These are phyloP conservation scores for Diachrysia chrysitis DNA, from an alignment of 2,888 invertebrate species.

Conservation along the genomic window DNA sequence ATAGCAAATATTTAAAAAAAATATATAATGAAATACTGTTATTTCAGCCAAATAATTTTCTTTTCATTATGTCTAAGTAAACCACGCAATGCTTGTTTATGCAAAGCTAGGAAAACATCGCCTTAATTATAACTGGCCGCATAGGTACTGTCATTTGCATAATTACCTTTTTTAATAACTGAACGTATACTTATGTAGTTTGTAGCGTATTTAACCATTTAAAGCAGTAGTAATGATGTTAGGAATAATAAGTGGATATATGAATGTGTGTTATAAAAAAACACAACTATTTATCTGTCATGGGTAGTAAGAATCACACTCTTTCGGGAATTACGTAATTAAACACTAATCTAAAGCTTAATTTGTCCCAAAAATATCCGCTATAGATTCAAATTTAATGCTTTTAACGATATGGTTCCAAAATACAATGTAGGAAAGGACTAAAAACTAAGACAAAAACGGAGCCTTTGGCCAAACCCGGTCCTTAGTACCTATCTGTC, in stretches of 20 bases:
- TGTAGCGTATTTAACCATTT: background rate
- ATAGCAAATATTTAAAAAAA: conserved; percentile 15
- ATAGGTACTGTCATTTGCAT: conserved; percentile 41
- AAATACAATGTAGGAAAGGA: background rate
- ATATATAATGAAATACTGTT: background rate
- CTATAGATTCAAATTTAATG: background rate
- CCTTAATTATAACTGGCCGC: conserved; percentile 20
- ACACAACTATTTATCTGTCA: too few relatives aligned
- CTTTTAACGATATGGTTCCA: background rate
- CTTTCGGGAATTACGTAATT: too few relatives aligned
- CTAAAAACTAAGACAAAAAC: conserved; percentile 24
- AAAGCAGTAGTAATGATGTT: background rate
- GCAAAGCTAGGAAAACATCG: conserved; percentile 27
- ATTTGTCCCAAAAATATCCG: background rate
- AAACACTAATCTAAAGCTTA: background rate
- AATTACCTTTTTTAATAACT: conserved; percentile 44
- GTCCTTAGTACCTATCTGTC: conserved; percentile 26
- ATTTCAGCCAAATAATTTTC: conserved; percentile 17
- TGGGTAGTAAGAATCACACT: too few relatives aligned
- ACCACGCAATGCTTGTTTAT: conserved; percentile 36
- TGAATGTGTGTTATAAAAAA: background rate
- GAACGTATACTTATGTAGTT: conserved; percentile 19
- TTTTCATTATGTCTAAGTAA: conserved; percentile 17
- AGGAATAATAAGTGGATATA: background rate
- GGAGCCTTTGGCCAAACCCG: conserved; percentile 17